Conservation (phyloP, 2,113 vertebrate genomes). For the Trachemys scripta region DNA sequence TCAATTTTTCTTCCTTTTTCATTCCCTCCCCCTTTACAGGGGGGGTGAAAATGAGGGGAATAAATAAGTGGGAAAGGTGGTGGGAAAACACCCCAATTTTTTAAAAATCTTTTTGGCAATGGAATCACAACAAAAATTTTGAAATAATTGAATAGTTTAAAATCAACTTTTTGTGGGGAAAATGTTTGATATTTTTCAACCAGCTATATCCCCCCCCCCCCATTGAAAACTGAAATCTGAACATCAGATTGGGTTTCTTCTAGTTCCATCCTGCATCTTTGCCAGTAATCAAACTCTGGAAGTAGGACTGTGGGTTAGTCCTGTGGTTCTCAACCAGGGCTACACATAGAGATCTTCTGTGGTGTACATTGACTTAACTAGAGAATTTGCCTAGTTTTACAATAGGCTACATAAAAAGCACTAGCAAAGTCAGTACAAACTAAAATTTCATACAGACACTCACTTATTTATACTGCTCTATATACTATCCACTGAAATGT, state of each 20-base stretch:
- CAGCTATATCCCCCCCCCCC: not conserved
- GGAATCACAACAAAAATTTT: not conserved
- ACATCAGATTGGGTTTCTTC: slow-evolving; percentile 49
- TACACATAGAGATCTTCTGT: too few relatives aligned
- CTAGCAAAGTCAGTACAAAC: too few relatives aligned
- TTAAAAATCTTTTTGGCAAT: not conserved
- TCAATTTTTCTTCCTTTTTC: not conserved
- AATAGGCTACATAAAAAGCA: too few relatives aligned
- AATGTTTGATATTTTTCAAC: not conserved
- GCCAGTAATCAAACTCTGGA: slow-evolving; percentile 19
- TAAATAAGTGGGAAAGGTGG: not conserved
- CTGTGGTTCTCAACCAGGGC: too few relatives aligned
- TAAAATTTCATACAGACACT: too few relatives aligned
- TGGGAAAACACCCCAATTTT: not conserved
- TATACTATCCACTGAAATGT: too few relatives aligned
- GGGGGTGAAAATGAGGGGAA: not conserved
- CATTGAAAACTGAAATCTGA: slow-evolving; percentile 32
- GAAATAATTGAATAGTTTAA: not conserved
- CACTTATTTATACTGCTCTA: too few relatives aligned
- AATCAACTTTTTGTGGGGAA: not conserved
- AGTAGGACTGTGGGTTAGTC: slow-evolving; percentile 5
- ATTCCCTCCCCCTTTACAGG: not conserved
- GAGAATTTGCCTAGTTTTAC: too few relatives aligned
- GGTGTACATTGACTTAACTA: too few relatives aligned
- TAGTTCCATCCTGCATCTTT: slow-evolving; percentile 47